Base-by-base conservation (phyloP, 92 coral and sea anemone species). In the Blastomussa wellsi region DNA sequence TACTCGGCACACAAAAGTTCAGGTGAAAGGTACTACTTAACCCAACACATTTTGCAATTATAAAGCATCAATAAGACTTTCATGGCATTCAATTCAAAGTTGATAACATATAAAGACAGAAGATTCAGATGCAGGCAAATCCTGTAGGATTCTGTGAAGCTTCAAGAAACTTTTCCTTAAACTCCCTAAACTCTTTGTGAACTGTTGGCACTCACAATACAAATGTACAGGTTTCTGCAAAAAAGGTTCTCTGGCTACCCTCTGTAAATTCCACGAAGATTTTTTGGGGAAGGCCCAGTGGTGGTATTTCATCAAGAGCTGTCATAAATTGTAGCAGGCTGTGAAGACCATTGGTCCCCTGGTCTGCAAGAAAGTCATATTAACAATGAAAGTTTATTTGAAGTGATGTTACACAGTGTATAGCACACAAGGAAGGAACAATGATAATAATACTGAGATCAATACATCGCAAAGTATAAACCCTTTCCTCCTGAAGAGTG, bases 191-290 rank as follows among this genome's bases (percentile, higher is more conserved):
- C 16, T 38, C 36, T 80, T 37, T 47, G 59, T 80, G 84, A 38
- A 68, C 84, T 22, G 84, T 80, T 65, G 84, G 75, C 22, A 80
- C 84, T 64, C 59, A 28, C 37, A 80, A 80, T 47, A 80, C 84
- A 41, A 80, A 48, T 32, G 38, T 37, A 68, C 84, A 80, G 35
- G 84, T 80, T 62, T 80, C 84, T 22, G 84, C 84, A 39, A 80
- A 65, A 64, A 80, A 65, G 52, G 72, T 80, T 29, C 19, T 41
- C 59, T 80, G 53, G 59, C 59, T 80, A 68, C 84, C 73, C 74
- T 36, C 55, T 19, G 60, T 15, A 36, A 80, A 80, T 68, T 64
- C 59, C 59, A 80, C 74, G 10, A n/a, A 36, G 8, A 77, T n/a
- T 33, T 36, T 53, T 24, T 28, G 38, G 31, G 72, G 33, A 35